phyloP scores from a whole-genome alignment of 1,140 invertebrate species.

The Ectropis grisescens region DNA sequence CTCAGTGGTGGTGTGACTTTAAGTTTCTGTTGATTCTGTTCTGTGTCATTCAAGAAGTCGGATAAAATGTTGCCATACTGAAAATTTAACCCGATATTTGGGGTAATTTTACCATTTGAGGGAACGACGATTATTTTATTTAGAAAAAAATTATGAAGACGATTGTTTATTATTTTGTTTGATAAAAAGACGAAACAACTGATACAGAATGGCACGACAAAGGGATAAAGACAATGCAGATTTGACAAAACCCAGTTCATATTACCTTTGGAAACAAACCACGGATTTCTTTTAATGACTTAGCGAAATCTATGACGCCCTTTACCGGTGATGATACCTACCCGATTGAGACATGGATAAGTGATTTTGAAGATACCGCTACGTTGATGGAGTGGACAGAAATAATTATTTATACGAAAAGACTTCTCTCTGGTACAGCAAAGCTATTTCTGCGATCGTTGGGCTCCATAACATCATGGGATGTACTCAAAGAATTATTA shows the following conservation, averaged over 20 bases:
- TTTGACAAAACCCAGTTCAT: neutral
- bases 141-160: neutral
- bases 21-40: neutral
- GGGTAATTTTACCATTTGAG: too few species aligned
- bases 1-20: too few species aligned
- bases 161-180: neutral
- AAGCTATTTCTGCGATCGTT: slow-evolving; percentile 9
- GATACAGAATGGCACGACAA: slow-evolving; percentile 1
- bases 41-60: neutral
- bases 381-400: slow-evolving; percentile 5
- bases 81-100: neutral
- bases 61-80: too few species aligned
- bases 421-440: slow-evolving; percentile 9
- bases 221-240: slow-evolving; percentile 1
- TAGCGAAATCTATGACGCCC: slow-evolving; percentile 12
- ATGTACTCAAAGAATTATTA: slow-evolving; percentile 6
- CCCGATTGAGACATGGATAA: slow-evolving; percentile 8
- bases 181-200: too few species aligned
- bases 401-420: slow-evolving; percentile 9
- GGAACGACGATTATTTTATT: neutral
- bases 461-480: slow-evolving; percentile 1
- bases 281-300: slow-evolving; percentile 6
- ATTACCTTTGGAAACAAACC: neutral
- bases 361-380: slow-evolving; percentile 12
- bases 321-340: slow-evolving; percentile 14